These are phyloP conservation scores for Vireo griseus DNA, from an alignment of 2,797 vertebrate genomes.

Conservation along the genomic window DNA sequence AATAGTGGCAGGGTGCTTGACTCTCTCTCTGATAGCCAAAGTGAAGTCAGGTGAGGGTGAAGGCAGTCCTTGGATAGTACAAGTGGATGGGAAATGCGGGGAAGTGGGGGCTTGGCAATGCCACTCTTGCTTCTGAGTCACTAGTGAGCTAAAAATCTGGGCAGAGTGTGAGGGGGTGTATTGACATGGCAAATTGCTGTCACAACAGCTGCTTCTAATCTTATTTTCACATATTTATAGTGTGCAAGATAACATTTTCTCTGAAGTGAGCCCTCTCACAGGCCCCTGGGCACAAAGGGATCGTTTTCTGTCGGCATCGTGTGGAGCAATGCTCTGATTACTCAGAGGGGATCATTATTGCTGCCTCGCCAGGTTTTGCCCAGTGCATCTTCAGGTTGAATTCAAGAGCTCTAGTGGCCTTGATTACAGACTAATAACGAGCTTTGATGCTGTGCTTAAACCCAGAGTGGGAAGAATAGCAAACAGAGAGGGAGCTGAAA, in stretches of 20 bases:
- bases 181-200: constrained; percentile 19
- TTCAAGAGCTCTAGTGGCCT: background rate
- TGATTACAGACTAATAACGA: background rate
- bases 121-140: background rate
- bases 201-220: constrained; percentile 50
- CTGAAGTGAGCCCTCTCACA: constrained; percentile 10
- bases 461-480: background rate
- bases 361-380: background rate
- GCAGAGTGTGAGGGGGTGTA: background rate
- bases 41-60: background rate
- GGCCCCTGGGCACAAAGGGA: background rate
- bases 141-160: background rate
- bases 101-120: background rate
- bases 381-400: background rate
- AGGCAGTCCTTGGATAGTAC: background rate
- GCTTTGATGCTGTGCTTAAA: constrained; percentile 10
- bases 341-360: background rate
- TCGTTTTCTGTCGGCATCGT: background rate
- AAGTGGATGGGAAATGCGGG: background rate
- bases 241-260: constrained; percentile 38
- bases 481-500: background rate
- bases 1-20: background rate
- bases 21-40: background rate
- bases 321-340: background rate
- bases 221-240: constrained; percentile 62